Evolutionary conservation across 2,888 invertebrate genomes (phyloP).

Genomic region (Lacanobia wlatinum): DNA sequence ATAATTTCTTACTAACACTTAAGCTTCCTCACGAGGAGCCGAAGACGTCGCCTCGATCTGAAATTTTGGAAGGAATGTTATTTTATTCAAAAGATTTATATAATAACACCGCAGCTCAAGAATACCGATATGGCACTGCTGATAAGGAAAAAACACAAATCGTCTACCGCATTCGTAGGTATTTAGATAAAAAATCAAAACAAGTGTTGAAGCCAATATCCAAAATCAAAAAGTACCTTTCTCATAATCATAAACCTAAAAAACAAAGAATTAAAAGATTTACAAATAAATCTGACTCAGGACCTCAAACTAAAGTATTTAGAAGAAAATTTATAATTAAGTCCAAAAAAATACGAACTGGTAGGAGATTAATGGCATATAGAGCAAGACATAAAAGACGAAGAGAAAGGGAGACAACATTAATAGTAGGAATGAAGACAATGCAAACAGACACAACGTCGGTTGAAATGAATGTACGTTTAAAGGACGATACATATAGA

Average conservation of each 20-base stretch:
- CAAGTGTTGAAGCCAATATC: constrained; percentile 68
- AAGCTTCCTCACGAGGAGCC: constrained; percentile 28
- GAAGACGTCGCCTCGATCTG: constrained; percentile 36
- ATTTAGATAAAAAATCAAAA: constrained; percentile 78
- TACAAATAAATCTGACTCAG: constrained; percentile 30
- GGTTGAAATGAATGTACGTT: background rate
- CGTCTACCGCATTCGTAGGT: constrained; percentile 82
- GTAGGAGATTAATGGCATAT: constrained; percentile 72
- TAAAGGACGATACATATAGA: background rate
- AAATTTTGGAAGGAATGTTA: constrained; percentile 66
- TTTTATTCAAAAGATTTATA: constrained; percentile 61
- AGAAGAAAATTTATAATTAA: constrained; percentile 60
- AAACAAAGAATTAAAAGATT: constrained; percentile 60
- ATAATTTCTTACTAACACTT: constrained; percentile 73
- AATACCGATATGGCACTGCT: constrained; percentile 51
- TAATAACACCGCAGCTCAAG: constrained; percentile 17
- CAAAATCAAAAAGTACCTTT: constrained; percentile 70
- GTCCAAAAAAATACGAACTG: constrained; percentile 59
- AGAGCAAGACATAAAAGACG: constrained; percentile 54
- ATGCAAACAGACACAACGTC: constrained; percentile 14
- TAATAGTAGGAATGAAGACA: constrained; percentile 28
- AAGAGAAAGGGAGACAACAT: constrained; percentile 50
- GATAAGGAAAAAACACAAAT: constrained; percentile 74
- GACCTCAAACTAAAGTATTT: constrained; percentile 24
- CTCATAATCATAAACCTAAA: constrained; percentile 49